Evolutionary conservation across 1,140 invertebrate genomes (phyloP), one percentile per base, ranked within the genome.

Genomic region (Drosophila bocqueti): DNA sequence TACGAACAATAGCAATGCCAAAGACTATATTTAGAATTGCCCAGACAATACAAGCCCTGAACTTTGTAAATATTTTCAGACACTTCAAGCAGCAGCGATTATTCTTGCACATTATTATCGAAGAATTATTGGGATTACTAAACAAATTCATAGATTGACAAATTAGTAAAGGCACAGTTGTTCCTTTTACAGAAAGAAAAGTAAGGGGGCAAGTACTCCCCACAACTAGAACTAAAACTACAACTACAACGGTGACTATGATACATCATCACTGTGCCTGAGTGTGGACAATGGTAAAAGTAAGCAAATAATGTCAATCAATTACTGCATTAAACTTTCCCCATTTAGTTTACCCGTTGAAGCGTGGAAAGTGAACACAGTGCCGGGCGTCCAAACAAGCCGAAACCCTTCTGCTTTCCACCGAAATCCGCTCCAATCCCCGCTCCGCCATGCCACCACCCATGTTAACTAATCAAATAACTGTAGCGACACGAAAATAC

Each of bases 391-490:
- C 38, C 54, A 68, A 68, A 76, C 50, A 76, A 29, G 18, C 15
- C 29, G n/a, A n/a, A 43, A 64, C 54, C 72, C 52, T 50, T 47
- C 62, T 47, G 43, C 16, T 42, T 40, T 57, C 54, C 54, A n/a
- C 15, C 36, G 21, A 57, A 40, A 57, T 40, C 16, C 21, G 15
- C 52, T 16, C 5, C 26, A 9, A 6, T 13, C 50, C 31, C 18
- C 5, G 50, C 6, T 16, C 29, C 11, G 7, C 45, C 46, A 43
- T 43, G 42, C n/a, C 42, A 4, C 8, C 8, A 38, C 43, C 55
- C 34, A 61, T 78, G 76, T 78, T 78, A 78, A 78, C 74, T 78
- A 78, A 78, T 78, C 75, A 78, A 78, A 78, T 78, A 78, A 78
- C 68, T 73, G 71, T 61, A 73, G 68, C 75, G 75, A 76, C 73